Percentiles rank a stretch among this genome's conserved stretches.
Conservation (phyloP, 2,113 vertebrate species). For the Chaetodon auriga region DNA sequence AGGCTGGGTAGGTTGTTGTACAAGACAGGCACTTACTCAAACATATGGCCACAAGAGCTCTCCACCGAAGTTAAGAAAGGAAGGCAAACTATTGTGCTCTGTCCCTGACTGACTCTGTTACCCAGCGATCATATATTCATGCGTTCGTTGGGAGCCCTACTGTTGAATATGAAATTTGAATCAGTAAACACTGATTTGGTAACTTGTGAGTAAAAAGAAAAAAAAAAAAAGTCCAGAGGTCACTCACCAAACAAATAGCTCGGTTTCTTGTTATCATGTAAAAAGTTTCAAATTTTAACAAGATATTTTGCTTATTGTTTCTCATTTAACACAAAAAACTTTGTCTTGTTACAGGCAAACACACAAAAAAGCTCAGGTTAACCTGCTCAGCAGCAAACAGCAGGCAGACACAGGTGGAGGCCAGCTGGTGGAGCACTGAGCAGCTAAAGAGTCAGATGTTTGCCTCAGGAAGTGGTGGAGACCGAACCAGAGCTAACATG, state of each 20-base stretch:
- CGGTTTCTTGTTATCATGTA: neutral
- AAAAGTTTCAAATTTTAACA: neutral
- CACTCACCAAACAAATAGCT: neutral
- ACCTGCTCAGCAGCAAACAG: too few species aligned
- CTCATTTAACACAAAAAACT: neutral
- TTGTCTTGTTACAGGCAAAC: too few species aligned
- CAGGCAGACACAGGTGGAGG: too few species aligned
- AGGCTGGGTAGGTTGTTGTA: slow-evolving; percentile 40
- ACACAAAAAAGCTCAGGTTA: too few species aligned
- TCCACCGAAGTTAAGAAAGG: neutral
- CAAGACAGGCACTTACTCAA: slow-evolving; percentile 56
- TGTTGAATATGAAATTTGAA: neutral
- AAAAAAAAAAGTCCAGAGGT: neutral
- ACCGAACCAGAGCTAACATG: too few species aligned
- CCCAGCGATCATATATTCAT: neutral
- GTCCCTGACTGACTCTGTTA: neutral
- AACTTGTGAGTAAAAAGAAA: neutral
- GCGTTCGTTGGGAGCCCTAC: neutral
- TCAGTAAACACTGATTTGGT: neutral
- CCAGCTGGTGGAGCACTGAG: too few species aligned
- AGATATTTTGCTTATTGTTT: neutral
- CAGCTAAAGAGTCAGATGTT: too few species aligned
- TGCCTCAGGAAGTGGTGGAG: too few species aligned
- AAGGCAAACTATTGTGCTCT: neutral
- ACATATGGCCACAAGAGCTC: slow-evolving; percentile 49